These are phyloP conservation scores for Lipophrys pholis DNA, from an alignment of 2,113 vertebrate species.

Conservation along the genomic window DNA sequence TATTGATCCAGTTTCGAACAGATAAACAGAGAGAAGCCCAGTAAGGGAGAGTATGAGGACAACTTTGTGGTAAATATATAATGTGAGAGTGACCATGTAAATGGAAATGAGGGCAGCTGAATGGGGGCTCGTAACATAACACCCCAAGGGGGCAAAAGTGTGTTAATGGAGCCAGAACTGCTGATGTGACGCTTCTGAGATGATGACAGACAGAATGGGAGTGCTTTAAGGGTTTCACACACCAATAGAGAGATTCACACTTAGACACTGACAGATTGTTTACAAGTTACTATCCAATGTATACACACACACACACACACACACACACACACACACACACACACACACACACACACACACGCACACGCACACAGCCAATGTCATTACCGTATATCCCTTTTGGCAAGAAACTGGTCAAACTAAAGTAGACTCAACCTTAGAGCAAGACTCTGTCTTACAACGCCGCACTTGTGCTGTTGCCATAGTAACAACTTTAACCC, in stretches of 20 bases:
- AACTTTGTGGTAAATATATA: constrained; percentile 12
- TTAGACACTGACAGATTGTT: not conserved
- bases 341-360: too few relatives aligned
- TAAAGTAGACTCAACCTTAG: constrained; percentile 23
- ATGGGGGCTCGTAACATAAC: constrained; percentile 5
- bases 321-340: too few relatives aligned
- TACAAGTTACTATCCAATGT: not conserved
- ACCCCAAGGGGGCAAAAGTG: constrained; percentile 22
- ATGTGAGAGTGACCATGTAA: constrained; percentile 8
- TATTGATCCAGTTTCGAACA: constrained; percentile 25
- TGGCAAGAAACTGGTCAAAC: constrained; percentile 25
- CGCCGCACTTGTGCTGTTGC: constrained; percentile 60
- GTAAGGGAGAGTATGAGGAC: not conserved
- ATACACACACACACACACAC: constrained; percentile 3
- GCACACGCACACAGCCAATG: constrained; percentile 8
- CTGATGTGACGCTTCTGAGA: constrained; percentile 59
- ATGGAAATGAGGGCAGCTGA: constrained; percentile 6
- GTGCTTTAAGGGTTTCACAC: constrained; percentile 22
- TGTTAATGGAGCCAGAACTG: constrained; percentile 34
- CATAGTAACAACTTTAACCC: constrained; percentile 65
- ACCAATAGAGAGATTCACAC: constrained; percentile 7
- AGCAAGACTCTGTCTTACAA: constrained; percentile 26
- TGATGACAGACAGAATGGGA: constrained; percentile 30
- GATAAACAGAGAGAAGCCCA: not conserved
- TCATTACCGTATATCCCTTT: constrained; percentile 1